Conservation (phyloP, 1,140 invertebrate species). For the Leptinotarsa texana region DNA sequence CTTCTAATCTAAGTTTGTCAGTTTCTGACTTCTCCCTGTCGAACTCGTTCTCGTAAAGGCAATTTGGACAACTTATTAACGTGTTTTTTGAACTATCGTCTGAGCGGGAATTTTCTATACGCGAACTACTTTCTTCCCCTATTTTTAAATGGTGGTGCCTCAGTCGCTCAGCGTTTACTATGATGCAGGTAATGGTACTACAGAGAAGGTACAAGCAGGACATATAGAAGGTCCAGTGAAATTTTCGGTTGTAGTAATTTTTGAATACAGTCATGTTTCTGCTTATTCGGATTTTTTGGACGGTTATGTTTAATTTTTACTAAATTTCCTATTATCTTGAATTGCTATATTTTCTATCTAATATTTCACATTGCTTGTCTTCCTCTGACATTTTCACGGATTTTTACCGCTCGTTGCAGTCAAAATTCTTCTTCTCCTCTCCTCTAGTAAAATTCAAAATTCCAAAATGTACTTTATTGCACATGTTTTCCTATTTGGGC, state of each 20-base stretch:
- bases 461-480: constrained; percentile 9
- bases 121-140: constrained; percentile 23
- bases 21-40: constrained; percentile 52
- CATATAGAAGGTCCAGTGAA: constrained; percentile 38
- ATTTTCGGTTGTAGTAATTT: constrained; percentile 42
- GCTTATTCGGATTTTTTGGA: constrained; percentile 18
- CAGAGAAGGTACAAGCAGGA: constrained; percentile 45
- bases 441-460: neutral
- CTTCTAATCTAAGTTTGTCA: constrained; percentile 70
- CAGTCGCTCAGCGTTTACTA: constrained; percentile 36
- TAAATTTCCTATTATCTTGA: constrained; percentile 29
- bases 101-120: constrained; percentile 40
- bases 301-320: constrained; percentile 8
- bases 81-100: constrained; percentile 43
- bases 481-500: constrained; percentile 22
- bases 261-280: constrained; percentile 42
- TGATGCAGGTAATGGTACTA: constrained; percentile 39
- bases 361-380: constrained; percentile 9
- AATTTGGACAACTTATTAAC: constrained; percentile 49
- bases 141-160: constrained; percentile 42
- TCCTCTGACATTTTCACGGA: constrained; percentile 11
- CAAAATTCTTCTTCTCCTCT: constrained; percentile 4
- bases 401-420: constrained; percentile 23
- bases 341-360: constrained; percentile 32
- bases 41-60: constrained; percentile 46